A percentile compares a stretch with the other conserved stretches of the same genome.
phyloP scores from a whole-genome alignment of 2,113 vertebrate species.

The Neoarius graeffei region DNA sequence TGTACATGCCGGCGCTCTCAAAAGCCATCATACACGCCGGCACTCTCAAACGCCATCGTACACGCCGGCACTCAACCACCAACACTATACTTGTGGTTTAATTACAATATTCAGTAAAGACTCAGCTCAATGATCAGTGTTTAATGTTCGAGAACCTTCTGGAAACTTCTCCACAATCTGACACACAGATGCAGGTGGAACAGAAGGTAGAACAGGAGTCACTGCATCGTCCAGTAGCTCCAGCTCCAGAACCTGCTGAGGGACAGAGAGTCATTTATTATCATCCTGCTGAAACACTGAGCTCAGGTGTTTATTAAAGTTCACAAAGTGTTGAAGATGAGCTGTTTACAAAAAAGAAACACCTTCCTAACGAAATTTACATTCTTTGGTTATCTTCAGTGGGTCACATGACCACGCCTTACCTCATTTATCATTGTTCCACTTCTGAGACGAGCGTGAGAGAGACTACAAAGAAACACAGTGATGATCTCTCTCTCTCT shows the following conservation, averaged over 20 bases:
- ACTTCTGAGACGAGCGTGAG: not conserved
- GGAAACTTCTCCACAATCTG: not conserved
- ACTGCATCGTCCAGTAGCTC: not conserved
- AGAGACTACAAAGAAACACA: not conserved
- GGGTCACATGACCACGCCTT: not conserved
- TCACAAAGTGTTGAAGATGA: not conserved
- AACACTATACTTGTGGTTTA: not conserved
- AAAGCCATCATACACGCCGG: not conserved
- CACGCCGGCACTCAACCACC: not conserved
- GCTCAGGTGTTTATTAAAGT: not conserved
- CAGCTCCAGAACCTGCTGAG: not conserved
- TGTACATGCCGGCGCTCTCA: too few species aligned
- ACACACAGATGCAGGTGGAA: not conserved
- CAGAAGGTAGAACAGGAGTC: not conserved
- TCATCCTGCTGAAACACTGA: not conserved
- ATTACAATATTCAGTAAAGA: not conserved
- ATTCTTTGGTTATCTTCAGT: not conserved
- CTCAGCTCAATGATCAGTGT: not conserved
- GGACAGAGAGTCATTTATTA: not conserved
- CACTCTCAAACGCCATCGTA: not conserved
- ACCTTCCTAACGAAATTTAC: not conserved
- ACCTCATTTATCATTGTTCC: not conserved
- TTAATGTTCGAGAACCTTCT: not conserved
- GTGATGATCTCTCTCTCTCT: not conserved
- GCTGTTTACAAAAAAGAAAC: not conserved